Conservation (phyloP, 1,140 invertebrate species). For the Sarcophaga peregrina region DNA sequence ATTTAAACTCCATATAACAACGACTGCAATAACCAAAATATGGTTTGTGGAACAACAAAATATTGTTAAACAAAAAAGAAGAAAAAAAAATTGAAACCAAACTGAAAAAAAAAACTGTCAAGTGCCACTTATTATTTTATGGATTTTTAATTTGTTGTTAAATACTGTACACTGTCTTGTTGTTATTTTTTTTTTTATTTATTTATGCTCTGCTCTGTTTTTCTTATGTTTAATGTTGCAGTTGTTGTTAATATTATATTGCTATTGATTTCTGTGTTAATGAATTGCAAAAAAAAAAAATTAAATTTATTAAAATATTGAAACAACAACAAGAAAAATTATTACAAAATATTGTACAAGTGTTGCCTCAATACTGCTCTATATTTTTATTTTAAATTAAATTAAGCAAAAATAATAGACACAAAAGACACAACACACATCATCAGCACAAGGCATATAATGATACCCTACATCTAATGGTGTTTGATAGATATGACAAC, state of each 20-base stretch:
- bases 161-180: conserved; percentile 11
- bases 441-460: no score
- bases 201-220: not conserved
- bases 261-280: not conserved
- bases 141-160: conserved; percentile 39
- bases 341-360: conserved; percentile 21
- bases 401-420: no score
- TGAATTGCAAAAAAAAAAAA: not conserved
- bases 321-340: not conserved
- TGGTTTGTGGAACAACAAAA: not conserved
- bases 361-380: not conserved
- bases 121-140: conserved; percentile 41
- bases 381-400: not conserved
- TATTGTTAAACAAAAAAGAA: not conserved
- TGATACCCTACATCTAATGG: no score
- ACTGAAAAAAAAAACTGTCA: conserved; percentile 31
- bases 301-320: not conserved
- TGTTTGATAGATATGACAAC: no score
- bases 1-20: not conserved
- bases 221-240: not conserved
- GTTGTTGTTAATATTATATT: not conserved
- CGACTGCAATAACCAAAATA: not conserved
- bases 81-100: not conserved
- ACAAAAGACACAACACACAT: no score
- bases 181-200: not conserved